These are phyloP conservation scores for Aurelia coerulea DNA, from an alignment of 30 jellyfish, hydroid and myxozoan species.

Conservation along the genomic window DNA sequence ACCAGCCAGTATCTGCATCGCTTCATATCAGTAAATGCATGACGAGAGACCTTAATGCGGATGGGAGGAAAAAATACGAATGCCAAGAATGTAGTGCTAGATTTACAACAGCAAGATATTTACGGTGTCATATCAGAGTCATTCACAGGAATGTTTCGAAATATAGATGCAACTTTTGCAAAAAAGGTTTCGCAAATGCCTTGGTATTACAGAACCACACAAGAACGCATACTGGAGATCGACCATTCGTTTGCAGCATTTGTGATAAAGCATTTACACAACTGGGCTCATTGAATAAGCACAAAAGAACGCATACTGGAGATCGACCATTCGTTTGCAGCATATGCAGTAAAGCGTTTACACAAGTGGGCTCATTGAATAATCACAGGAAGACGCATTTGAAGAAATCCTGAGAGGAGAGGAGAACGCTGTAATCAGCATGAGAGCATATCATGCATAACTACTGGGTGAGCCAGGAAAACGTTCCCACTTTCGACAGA, in stretches of 20 bases:
- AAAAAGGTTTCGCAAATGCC: conserved; percentile 53
- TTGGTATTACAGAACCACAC: conserved; percentile 40
- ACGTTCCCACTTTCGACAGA: too few relatives aligned
- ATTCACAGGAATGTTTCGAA: conserved; percentile 38
- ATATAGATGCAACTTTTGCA: conserved; percentile 47
- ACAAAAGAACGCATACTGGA: not conserved
- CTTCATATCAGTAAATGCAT: not conserved
- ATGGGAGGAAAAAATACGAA: conserved; percentile 19
- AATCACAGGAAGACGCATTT: too few relatives aligned
- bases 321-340: too few relatives aligned
- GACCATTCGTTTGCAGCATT: conserved; percentile 38
- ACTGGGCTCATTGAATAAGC: conserved; percentile 45
- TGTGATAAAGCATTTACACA: conserved; percentile 54
- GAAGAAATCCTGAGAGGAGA: too few relatives aligned
- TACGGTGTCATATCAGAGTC: conserved; percentile 51
- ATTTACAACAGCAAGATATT: conserved; percentile 17
- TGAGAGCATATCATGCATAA: too few relatives aligned
- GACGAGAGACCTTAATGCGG: not conserved
- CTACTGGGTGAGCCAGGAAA: too few relatives aligned
- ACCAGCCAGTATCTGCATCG: not conserved
- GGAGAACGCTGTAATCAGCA: too few relatives aligned
- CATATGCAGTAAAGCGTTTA: too few relatives aligned
- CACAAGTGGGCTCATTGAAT: too few relatives aligned
- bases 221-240: not conserved
- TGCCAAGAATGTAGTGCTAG: conserved; percentile 50